These are phyloP conservation scores for Ormyrus thymus DNA, from an alignment of 2,888 invertebrate genomes.

Conservation along the genomic window DNA sequence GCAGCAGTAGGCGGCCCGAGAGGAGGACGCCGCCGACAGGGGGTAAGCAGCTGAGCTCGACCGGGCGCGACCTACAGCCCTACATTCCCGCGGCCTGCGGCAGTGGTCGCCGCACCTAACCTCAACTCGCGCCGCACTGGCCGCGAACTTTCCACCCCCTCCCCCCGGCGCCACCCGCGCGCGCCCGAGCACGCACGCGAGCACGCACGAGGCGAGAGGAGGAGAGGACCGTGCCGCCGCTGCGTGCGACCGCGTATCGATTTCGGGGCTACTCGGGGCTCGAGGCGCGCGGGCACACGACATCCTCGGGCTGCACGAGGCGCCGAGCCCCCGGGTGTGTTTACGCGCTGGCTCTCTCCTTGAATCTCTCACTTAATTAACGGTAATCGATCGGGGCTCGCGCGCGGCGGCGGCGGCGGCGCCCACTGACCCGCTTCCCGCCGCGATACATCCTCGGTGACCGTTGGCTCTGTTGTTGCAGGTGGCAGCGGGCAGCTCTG, in stretches of 20 bases:
- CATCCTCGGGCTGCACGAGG: background rate
- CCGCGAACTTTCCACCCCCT: constrained; percentile 56
- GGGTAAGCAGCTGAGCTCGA: constrained; percentile 71
- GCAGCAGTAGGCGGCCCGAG: constrained; percentile 28
- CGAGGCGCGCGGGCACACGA: background rate
- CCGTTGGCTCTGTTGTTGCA: background rate
- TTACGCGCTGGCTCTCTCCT: constrained; percentile 43
- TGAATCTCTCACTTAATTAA: constrained; percentile 60
- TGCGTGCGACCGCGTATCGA: background rate
- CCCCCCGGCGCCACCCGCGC: too few species aligned
- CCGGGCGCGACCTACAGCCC: constrained; percentile 75
- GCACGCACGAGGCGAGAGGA: too few species aligned
- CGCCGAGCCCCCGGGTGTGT: constrained; percentile 12
- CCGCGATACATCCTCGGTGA: too few species aligned
- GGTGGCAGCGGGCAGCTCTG: too few species aligned
- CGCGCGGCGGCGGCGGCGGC: background rate
- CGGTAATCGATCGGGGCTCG: constrained; percentile 59
- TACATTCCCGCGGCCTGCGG: constrained; percentile 71
- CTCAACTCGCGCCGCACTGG: constrained; percentile 63
- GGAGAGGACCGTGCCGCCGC: too few species aligned
- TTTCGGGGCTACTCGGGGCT: background rate
- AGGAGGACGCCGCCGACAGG: constrained; percentile 4
- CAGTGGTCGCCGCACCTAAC: constrained; percentile 65
- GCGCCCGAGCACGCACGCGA: too few species aligned
- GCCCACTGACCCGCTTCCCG: constrained; percentile 53